phyloP scores from a whole-genome alignment of 2,113 vertebrate genomes.

The Noturus placidus region DNA sequence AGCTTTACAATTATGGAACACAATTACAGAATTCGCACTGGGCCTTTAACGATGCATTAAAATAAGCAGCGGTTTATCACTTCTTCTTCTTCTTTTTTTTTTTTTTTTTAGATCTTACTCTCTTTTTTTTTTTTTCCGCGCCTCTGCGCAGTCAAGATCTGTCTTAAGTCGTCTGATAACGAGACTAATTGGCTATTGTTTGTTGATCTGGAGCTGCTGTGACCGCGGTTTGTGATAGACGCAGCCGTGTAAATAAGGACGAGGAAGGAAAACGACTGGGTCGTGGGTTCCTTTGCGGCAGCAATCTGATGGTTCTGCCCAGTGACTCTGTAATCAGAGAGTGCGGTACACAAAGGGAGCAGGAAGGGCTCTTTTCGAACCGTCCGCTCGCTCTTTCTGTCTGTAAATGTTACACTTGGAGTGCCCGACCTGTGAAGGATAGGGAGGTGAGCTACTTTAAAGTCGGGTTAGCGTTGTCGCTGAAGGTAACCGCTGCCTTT shows the following conservation, averaged over 20 bases:
- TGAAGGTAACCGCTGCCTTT: slow-evolving; percentile 73
- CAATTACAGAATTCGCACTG: slow-evolving; percentile 76
- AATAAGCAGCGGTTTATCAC: slow-evolving; percentile 72
- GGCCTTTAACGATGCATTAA: slow-evolving; percentile 75
- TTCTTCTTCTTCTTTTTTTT: slow-evolving; percentile 65
- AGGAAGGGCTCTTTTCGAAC: slow-evolving; percentile 68
- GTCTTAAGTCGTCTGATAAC: slow-evolving; percentile 35
- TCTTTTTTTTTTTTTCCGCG: slow-evolving; percentile 46
- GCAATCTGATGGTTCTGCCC: slow-evolving; percentile 58
- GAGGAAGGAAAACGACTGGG: slow-evolving; percentile 40
- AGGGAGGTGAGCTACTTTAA: slow-evolving; percentile 69
- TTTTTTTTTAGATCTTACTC: slow-evolving; percentile 50
- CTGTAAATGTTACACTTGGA: slow-evolving; percentile 65
- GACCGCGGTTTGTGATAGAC: slow-evolving; percentile 9
- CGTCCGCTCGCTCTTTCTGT: slow-evolving; percentile 60
- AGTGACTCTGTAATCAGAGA: slow-evolving; percentile 67
- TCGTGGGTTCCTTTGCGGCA: slow-evolving; percentile 44
- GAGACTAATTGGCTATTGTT: slow-evolving; percentile 34
- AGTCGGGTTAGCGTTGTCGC: slow-evolving; percentile 53
- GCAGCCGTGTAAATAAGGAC: slow-evolving; percentile 44
- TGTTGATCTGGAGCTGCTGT: not conserved
- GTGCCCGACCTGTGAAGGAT: slow-evolving; percentile 66
- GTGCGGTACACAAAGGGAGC: slow-evolving; percentile 69
- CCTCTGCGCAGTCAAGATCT: slow-evolving; percentile 34
- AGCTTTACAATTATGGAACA: slow-evolving; percentile 71